Base-by-base conservation (phyloP, 2,113 vertebrate genomes). In the Sakesphorus luctuosus region DNA sequence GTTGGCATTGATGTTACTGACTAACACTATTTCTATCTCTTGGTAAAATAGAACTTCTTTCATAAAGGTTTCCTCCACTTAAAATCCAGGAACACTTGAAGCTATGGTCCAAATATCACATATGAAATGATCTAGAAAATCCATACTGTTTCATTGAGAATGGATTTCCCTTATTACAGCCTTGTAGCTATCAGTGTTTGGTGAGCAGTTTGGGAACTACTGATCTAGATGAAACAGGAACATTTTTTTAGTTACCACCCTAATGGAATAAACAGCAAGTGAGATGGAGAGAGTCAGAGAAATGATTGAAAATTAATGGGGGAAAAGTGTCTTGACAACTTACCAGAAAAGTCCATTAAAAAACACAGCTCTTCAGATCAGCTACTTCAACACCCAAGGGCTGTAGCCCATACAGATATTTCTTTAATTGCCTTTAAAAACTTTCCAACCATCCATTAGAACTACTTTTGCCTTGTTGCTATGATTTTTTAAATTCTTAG, bases 321-420 rank as follows among this genome's bases (percentile, higher is more conserved):
- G 10, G 55, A 29, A 85, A 92, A 69, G 28, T 18, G 11, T 79
- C 75, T 84, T 78, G 68, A 88, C 75, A 94, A 49, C 44, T 84
- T 94, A 94, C 72, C 49, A 94, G 81, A 86, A 84, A 94, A 94
- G n/a, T 84, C 44, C 61, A 91, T 90, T 95, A 91, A 93, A 93
- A 93, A 65, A 2, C 25, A 90, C 18, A 43, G 40, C 35, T 20
- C n/a, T 84, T 89, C 25, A 83, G 46, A 79, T 61, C 72, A 67
- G 20, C 79, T 92, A 8, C 9, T 90, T 92, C 21, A 18, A 25
- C 23, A 90, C 44, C 4, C 28, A 31, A 62, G 23, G 29, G 68
- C 35, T 62, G 26, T 38, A 88, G 59, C 15, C 28, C 36, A n/a
- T 46, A 40, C 4, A 81, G 40, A 21, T 87, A 69, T 72, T 94